Conservation (phyloP, 2,888 invertebrate species). For the Tipula vernalis region DNA sequence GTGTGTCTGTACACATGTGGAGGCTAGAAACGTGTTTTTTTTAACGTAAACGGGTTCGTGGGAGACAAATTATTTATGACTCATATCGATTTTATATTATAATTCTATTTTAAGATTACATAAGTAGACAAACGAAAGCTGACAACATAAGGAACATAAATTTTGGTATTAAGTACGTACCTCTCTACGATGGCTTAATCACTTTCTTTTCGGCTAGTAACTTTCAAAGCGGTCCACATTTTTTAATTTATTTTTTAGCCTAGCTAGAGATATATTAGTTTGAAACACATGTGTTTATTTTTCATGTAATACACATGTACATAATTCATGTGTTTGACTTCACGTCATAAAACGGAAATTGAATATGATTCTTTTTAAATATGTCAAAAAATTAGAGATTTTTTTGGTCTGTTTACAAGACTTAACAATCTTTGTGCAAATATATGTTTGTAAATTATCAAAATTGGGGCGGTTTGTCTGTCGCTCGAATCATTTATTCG, state of each 20-base stretch:
- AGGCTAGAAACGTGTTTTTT: not conserved
- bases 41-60: not conserved
- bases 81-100: not conserved
- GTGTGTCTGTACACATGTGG: not conserved
- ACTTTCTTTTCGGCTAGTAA: not conserved
- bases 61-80: not conserved
- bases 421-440: not conserved
- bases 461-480: not conserved
- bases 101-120: not conserved
- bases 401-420: not conserved
- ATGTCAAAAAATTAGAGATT: not conserved
- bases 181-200: not conserved
- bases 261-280: not conserved
- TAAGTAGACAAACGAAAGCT: not conserved
- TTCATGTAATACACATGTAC: not conserved
- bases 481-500: not conserved
- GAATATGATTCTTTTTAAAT: not conserved
- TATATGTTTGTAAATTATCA: not conserved
- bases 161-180: not conserved
- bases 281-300: not conserved
- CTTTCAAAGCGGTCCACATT: not conserved
- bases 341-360: not conserved
- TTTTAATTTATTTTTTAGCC: not conserved
- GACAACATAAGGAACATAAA: not conserved
- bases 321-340: too few relatives aligned